These are phyloP conservation scores for Entelurus aequoreus DNA, from an alignment of 2,113 vertebrate species.

Conservation along the genomic window DNA sequence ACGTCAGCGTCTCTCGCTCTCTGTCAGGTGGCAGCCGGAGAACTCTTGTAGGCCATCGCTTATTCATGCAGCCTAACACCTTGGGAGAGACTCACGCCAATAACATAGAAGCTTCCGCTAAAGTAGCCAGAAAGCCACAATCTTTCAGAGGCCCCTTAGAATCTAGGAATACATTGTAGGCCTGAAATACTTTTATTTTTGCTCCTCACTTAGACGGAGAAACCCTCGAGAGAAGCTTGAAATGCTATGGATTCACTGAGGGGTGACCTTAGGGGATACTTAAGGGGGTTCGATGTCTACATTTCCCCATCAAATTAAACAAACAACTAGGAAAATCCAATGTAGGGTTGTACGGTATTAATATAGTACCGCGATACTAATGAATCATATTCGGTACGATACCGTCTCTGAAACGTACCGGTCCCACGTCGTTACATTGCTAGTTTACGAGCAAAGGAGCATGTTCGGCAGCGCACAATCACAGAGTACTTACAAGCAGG, in stretches of 20 bases:
- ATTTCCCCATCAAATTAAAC: too few relatives aligned
- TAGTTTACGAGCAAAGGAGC: too few relatives aligned
- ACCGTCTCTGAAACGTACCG: too few relatives aligned
- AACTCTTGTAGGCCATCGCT: constrained; percentile 55
- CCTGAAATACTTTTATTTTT: constrained; percentile 18
- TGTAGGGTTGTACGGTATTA: too few relatives aligned
- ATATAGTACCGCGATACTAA: too few relatives aligned
- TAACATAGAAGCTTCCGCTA: constrained; percentile 53
- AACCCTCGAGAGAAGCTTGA: constrained; percentile 53
- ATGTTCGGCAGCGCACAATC: too few relatives aligned
- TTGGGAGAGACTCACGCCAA: constrained; percentile 50
- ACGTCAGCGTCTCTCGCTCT: constrained; percentile 33
- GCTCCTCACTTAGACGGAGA: constrained; percentile 35
- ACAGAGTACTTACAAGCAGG: too few relatives aligned
- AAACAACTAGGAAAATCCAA: too few relatives aligned
- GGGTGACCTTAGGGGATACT: constrained; percentile 36
- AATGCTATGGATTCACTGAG: constrained; percentile 61
- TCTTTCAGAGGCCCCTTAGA: constrained; percentile 37
- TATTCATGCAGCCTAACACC: constrained; percentile 61
- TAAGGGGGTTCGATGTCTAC: constrained; percentile 33
- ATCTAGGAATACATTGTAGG: constrained; percentile 48
- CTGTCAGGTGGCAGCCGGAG: constrained; percentile 45
- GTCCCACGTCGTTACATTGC: too few relatives aligned
- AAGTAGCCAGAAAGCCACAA: constrained; percentile 45
- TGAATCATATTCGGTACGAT: too few relatives aligned